Evolutionary conservation across 1,140 invertebrate species (phyloP), one percentile per base, ranked within the genome.

Genomic region (Periplaneta americana): DNA sequence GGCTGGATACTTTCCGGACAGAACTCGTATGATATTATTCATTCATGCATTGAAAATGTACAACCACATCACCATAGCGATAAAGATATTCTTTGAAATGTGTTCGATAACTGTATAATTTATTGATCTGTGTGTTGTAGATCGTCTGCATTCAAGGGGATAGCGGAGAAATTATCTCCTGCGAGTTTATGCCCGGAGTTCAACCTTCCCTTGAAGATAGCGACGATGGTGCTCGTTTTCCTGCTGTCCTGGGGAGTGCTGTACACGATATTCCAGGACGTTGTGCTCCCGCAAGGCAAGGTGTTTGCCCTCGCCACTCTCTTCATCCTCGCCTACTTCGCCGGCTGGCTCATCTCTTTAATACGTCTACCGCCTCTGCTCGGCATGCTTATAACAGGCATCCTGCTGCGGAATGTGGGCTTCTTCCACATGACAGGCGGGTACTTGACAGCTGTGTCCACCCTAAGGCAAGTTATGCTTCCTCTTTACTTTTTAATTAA

Each of bases 361-460:
- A 22, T 79, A 22, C 34, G 32, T 33, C 83, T 91, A 31, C 91
- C 91, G 15, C 87, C 90, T 13, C 83, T 92, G 13, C 82, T 89
- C 77, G 89, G 90, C 13, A 89, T 88, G 86, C 85, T 90, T 9
- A 57, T 88, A 34, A 84, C 85, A 36, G 89, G 88, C 75, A 86
- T 90, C 74, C 22, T 85, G 0, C 84, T 89, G 28, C 82, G 86
- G 39, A 89, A 89, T 83, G 80, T 88, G 6, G 80, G 78, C 31
- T 74, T 75, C 17, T 75, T 80, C 80, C 33, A 75, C 18, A 75
- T 80, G 35, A 31, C 28, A 13, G 80, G 66, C 57, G 18, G 11
- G 22, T 80, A 80, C 33, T n/a, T n/a, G n/a, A 80, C 33, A n/a
- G 48, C 75, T 74, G 82, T 83, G 8, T 34, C 75, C 10, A 75